These are phyloP conservation scores for Diacarnus erythraeanus DNA, from an alignment of 37 sponge, comb jelly and placozoan species.

Conservation along the genomic window DNA sequence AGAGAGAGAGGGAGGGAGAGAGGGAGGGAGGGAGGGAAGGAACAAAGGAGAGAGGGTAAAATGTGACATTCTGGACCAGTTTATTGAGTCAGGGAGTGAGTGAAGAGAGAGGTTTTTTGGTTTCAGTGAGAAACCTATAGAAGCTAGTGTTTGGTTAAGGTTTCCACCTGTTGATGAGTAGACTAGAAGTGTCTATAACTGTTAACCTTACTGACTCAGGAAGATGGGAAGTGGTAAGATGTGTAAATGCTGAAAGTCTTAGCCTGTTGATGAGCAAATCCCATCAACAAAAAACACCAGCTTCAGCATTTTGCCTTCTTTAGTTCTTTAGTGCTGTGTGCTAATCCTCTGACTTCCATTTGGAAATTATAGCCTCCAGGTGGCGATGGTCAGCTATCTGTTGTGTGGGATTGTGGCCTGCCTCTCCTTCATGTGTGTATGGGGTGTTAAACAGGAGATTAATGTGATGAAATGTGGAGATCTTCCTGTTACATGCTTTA, in stretches of 20 bases:
- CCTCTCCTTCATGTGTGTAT: not conserved
- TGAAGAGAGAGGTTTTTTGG: too few relatives aligned
- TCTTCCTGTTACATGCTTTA: too few relatives aligned
- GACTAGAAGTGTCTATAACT: not conserved
- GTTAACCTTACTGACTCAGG: not conserved
- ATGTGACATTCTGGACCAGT: too few relatives aligned
- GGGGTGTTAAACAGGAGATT: not conserved
- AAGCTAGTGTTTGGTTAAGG: too few relatives aligned
- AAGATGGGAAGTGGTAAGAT: not conserved
- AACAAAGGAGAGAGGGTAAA: not conserved
- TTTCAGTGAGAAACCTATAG: too few relatives aligned
- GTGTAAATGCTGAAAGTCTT: not conserved
- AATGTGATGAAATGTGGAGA: not conserved
- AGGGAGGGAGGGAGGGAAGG: not conserved
- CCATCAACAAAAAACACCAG: not conserved
- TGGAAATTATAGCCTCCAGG: not conserved
- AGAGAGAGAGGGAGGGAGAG: not conserved
- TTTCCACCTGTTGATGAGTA: not conserved
- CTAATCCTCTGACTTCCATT: too few relatives aligned
- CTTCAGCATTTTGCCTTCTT: not conserved
- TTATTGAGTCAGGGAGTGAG: too few relatives aligned
- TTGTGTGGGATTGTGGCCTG: not conserved
- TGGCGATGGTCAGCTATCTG: not conserved
- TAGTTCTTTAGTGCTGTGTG: not conserved
- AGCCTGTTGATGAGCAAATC: not conserved